Conservation (phyloP, 2,113 vertebrate genomes). For the Herpetotheres cachinnans region DNA sequence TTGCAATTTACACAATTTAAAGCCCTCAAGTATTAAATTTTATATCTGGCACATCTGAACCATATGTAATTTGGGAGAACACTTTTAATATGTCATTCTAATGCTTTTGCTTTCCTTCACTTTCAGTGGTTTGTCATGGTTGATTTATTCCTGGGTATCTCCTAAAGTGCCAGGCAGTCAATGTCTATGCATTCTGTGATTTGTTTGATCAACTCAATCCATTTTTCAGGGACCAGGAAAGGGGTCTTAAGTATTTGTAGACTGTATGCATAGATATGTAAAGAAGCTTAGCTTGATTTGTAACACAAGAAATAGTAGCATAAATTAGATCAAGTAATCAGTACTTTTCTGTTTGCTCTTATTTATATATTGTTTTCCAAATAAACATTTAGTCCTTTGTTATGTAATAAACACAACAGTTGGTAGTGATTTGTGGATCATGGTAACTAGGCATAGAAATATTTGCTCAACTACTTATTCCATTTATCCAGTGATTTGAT, state of each 20-base stretch:
- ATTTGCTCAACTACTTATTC: not conserved
- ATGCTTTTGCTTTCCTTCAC: slow-evolving; percentile 15
- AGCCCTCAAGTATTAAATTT: not conserved
- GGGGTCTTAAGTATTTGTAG: not conserved
- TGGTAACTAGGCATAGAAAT: not conserved
- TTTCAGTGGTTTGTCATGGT: not conserved
- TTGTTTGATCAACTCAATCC: not conserved
- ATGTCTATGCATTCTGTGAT: not conserved
- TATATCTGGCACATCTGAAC: slow-evolving; percentile 19
- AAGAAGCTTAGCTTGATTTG: slow-evolving; percentile 28
- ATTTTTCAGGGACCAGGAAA: not conserved
- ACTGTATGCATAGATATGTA: not conserved
- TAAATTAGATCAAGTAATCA: not conserved
- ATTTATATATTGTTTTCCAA: not conserved
- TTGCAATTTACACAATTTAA: not conserved
- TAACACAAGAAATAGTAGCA: not conserved
- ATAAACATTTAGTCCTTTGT: not conserved
- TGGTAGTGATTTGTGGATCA: not conserved
- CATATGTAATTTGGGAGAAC: not conserved
- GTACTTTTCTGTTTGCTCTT: not conserved
- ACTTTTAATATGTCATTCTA: slow-evolving; percentile 11
- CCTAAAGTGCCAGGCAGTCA: not conserved
- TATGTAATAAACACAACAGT: not conserved
- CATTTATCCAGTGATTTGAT: not conserved
- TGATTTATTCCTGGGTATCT: slow-evolving; percentile 26